phyloP scores from a whole-genome alignment of 1,140 invertebrate species.

The Tenebrio molitor region DNA sequence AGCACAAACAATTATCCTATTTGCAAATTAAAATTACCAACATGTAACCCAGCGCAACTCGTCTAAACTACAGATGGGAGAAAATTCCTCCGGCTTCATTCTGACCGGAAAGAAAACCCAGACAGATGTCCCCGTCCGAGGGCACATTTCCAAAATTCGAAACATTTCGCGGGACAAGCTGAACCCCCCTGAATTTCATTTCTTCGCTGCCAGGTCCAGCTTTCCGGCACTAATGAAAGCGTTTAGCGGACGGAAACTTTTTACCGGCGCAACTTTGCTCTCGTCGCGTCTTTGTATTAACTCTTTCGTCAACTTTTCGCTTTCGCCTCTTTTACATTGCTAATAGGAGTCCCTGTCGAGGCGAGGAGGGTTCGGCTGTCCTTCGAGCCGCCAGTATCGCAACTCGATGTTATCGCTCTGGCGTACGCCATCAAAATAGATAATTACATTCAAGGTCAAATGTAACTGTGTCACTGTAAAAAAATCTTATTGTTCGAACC shows the following conservation, averaged over 20 bases:
- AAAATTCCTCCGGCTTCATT: too few species aligned
- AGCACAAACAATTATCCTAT: too few species aligned
- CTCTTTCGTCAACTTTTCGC: constrained; percentile 26
- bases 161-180: too few species aligned
- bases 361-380: not conserved
- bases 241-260: constrained; percentile 7
- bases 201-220: too few species aligned
- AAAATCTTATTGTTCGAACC: constrained; percentile 26
- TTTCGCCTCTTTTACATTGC: constrained; percentile 9
- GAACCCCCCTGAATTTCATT: too few species aligned
- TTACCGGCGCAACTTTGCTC: not conserved
- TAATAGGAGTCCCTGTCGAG: not conserved
- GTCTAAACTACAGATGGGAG: too few species aligned
- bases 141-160: too few species aligned
- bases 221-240: constrained; percentile 26
- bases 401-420: constrained; percentile 6
- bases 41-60: too few species aligned
- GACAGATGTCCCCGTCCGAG: too few species aligned
- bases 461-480: constrained; percentile 31
- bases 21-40: too few species aligned
- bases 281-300: constrained; percentile 19
- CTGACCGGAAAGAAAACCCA: too few species aligned
- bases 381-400: constrained; percentile 8
- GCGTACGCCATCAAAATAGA: constrained; percentile 12
- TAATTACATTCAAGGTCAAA: constrained; percentile 26